Percentiles rank a stretch among this genome's conserved stretches.
Conservation (phyloP, 2,113 vertebrate species). For the Rhineura floridana region DNA sequence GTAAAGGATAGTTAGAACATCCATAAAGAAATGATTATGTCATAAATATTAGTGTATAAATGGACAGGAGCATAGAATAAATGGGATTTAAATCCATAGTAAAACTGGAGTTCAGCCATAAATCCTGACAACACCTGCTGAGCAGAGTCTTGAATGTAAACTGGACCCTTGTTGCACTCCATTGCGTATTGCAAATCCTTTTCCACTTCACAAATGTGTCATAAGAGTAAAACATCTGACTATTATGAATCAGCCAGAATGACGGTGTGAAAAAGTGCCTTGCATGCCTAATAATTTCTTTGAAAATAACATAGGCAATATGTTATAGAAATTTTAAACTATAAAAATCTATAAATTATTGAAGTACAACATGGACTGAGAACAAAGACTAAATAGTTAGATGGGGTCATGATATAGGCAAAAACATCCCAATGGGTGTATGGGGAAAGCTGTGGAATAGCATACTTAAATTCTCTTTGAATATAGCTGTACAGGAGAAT, state of each 20-base stretch:
- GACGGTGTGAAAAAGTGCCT: neutral
- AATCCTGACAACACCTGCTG: neutral
- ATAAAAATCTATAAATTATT: too few relatives aligned
- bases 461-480: too few relatives aligned
- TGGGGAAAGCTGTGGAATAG: too few relatives aligned
- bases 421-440: too few relatives aligned
- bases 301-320: neutral
- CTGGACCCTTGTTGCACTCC: neutral
- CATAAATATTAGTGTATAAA: slow-evolving; percentile 10
- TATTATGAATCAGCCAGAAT: slow-evolving; percentile 7
- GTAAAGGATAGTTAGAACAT: neutral
- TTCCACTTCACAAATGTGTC: slow-evolving; percentile 1
- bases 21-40: slow-evolving; percentile 4
- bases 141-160: neutral
- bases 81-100: slow-evolving; percentile 17
- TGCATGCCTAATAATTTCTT: neutral
- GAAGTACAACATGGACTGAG: too few relatives aligned
- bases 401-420: too few relatives aligned
- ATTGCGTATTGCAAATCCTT: neutral
- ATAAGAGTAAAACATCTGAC: neutral
- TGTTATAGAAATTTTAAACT: neutral
- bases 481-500: too few relatives aligned
- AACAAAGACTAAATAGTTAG: too few relatives aligned
- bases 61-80: slow-evolving; percentile 3
- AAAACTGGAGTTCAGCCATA: neutral